These are phyloP conservation scores for Melanotaenia parkinsoni DNA, from an alignment of 2,797 vertebrate genomes.

Conservation along the genomic window DNA sequence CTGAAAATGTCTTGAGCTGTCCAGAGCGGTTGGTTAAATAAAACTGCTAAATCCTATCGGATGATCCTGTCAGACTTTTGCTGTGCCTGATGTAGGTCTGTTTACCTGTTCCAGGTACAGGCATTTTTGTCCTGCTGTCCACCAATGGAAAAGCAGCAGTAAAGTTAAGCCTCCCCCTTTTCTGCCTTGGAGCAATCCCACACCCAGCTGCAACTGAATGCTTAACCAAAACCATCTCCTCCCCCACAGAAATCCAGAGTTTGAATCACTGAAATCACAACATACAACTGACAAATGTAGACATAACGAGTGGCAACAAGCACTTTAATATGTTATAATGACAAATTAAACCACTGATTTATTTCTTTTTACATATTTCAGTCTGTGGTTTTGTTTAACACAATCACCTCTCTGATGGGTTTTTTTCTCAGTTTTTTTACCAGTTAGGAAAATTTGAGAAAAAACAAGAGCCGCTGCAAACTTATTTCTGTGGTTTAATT, in stretches of 20 bases:
- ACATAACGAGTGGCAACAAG: conserved; percentile 16
- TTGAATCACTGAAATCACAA: conserved; percentile 14
- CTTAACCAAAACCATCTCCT: conserved; percentile 34
- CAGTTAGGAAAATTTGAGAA: neutral
- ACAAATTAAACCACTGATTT: neutral
- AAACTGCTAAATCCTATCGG: conserved; percentile 61
- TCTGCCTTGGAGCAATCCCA: conserved; percentile 60
- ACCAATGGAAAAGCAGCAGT: conserved; percentile 82
- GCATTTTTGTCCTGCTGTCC: conserved; percentile 82
- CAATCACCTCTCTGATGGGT: neutral
- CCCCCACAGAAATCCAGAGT: conserved; percentile 36
- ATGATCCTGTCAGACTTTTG: conserved; percentile 33
- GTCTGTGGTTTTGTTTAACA: conserved; percentile 6
- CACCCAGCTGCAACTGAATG: conserved; percentile 67
- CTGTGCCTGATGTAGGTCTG: conserved; percentile 78
- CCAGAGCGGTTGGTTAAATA: conserved; percentile 10
- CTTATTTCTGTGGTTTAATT: conserved; percentile 32
- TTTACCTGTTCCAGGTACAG: conserved; percentile 82
- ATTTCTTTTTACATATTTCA: neutral
- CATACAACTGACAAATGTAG: conserved; percentile 15
- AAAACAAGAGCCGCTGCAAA: neutral
- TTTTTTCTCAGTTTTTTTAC: neutral
- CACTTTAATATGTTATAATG: neutral
- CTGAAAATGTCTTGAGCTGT: conserved; percentile 19
- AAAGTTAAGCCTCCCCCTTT: conserved; percentile 66